Evolutionary conservation across 1,140 invertebrate species (phyloP).

Genomic region (Hermetia illucens): DNA sequence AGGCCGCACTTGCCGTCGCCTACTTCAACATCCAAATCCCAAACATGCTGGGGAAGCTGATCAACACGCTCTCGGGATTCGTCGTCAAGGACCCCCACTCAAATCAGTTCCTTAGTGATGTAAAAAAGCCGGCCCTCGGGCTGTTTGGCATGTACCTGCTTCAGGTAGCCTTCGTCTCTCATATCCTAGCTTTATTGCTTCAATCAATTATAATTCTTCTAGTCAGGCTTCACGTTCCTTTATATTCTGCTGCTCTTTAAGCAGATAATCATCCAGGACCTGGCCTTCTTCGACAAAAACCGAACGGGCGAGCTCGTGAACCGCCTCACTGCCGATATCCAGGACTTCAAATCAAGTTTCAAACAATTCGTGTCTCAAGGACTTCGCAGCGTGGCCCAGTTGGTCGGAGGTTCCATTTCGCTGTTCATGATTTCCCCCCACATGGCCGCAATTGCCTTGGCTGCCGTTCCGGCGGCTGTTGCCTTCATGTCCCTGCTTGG

Average conservation of each 20-base stretch:
- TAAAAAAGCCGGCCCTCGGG: slow-evolving; percentile 49
- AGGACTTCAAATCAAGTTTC: slow-evolving; percentile 94
- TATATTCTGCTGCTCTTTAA: slow-evolving; percentile 81
- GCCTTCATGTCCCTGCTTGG: slow-evolving; percentile 30
- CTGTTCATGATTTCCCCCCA: slow-evolving; percentile 62
- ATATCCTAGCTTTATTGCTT: slow-evolving; percentile 4
- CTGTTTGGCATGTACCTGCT: slow-evolving; percentile 49
- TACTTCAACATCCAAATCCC: slow-evolving; percentile 72
- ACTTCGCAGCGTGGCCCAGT: slow-evolving; percentile 67
- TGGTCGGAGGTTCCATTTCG: slow-evolving; percentile 32
- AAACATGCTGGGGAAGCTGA: slow-evolving; percentile 53
- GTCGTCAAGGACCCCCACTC: slow-evolving; percentile 23
- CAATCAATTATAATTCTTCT: too few species aligned
- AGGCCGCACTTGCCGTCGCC: slow-evolving; percentile 70
- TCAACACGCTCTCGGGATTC: slow-evolving; percentile 54
- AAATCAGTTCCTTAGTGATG: slow-evolving; percentile 40
- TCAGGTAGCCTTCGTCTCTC: slow-evolving; percentile 40
- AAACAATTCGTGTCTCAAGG: slow-evolving; percentile 85
- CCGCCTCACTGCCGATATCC: slow-evolving; percentile 80
- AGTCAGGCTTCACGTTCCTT: slow-evolving; percentile 75
- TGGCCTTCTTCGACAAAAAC: slow-evolving; percentile 81
- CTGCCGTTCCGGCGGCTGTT: slow-evolving; percentile 79
- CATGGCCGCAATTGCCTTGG: slow-evolving; percentile 65
- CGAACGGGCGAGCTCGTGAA: slow-evolving; percentile 84
- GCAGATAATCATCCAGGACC: slow-evolving; percentile 74